Evolutionary conservation across 2,113 vertebrate genomes (phyloP).

Genomic region (Pitta sordida): DNA sequence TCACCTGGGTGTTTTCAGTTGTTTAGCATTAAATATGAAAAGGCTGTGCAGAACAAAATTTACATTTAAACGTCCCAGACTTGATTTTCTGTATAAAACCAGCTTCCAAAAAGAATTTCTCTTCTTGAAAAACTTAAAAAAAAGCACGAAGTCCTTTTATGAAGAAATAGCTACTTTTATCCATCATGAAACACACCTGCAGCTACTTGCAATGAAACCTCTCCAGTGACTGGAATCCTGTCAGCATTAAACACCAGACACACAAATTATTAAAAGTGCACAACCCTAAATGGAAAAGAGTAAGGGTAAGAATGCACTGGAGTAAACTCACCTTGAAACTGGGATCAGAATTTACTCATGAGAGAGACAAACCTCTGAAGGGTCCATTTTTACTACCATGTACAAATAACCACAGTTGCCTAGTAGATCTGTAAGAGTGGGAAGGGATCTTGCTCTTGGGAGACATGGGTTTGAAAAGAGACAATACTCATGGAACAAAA

Average conservation of each 20-base stretch:
- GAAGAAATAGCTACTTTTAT: slow-evolving; percentile 68
- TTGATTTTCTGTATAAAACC: neutral
- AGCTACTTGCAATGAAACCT: slow-evolving; percentile 83
- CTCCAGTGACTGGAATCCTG: slow-evolving; percentile 83
- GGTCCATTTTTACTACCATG: slow-evolving; percentile 22
- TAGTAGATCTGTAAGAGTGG: neutral
- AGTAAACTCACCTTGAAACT: slow-evolving; percentile 76
- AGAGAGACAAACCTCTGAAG: slow-evolving; percentile 64
- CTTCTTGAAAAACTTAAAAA: neutral
- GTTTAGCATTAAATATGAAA: neutral
- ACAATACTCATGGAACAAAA: neutral
- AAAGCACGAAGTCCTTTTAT: slow-evolving; percentile 6
- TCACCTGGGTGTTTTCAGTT: neutral
- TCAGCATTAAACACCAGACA: slow-evolving; percentile 85
- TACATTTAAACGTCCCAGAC: neutral
- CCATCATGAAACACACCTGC: slow-evolving; percentile 78
- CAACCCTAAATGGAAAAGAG: slow-evolving; percentile 63
- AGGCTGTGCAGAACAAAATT: neutral
- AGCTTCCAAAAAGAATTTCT: neutral
- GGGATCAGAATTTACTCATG: slow-evolving; percentile 72
- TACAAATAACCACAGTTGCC: slow-evolving; percentile 10
- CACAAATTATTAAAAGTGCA: slow-evolving; percentile 75
- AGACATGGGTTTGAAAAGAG: neutral
- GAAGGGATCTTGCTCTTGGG: neutral
- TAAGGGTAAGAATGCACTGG: slow-evolving; percentile 69